Evolutionary conservation across 2,113 vertebrate genomes (phyloP).

Genomic region (Lucifuga dentata): DNA sequence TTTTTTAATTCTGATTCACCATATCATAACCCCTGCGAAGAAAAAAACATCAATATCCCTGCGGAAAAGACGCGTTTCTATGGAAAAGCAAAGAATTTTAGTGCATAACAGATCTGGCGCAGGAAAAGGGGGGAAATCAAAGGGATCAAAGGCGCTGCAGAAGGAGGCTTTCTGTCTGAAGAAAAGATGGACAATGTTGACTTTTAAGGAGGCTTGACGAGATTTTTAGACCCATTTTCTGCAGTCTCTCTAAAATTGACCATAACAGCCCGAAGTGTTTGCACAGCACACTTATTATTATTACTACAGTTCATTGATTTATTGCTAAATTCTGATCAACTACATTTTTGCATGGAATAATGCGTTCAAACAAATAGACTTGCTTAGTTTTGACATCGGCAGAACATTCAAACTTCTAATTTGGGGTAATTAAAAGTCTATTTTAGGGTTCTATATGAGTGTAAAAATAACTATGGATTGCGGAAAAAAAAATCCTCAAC

Average conservation of each 20-base stretch:
- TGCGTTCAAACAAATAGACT: too few species aligned
- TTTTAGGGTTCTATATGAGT: too few species aligned
- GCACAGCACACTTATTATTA: not conserved
- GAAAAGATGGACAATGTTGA: conserved; percentile 93
- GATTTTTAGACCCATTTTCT: conserved; percentile 79
- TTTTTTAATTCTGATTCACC: conserved; percentile 97
- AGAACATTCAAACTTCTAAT: too few species aligned
- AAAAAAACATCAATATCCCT: conserved; percentile 99
- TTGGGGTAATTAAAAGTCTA: too few species aligned
- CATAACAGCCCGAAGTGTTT: conserved; percentile 8
- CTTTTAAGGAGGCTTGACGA: conserved; percentile 88
- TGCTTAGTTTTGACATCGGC: too few species aligned
- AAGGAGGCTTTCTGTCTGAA: conserved; percentile 87
- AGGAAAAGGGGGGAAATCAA: conserved; percentile 82
- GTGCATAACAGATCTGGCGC: conserved; percentile 91
- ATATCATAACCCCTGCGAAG: conserved; percentile 99
- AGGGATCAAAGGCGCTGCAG: conserved; percentile 95
- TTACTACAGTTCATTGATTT: too few species aligned
- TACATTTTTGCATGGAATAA: too few species aligned
- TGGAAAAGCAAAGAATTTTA: conserved; percentile 98
- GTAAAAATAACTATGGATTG: too few species aligned
- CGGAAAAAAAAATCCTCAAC: not conserved
- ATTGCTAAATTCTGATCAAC: too few species aligned
- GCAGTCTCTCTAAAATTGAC: conserved; percentile 84
- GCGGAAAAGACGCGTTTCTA: conserved; percentile 98